Evolutionary conservation across 2,113 vertebrate species (phyloP).

Genomic region (Odontophorus gujanensis): DNA sequence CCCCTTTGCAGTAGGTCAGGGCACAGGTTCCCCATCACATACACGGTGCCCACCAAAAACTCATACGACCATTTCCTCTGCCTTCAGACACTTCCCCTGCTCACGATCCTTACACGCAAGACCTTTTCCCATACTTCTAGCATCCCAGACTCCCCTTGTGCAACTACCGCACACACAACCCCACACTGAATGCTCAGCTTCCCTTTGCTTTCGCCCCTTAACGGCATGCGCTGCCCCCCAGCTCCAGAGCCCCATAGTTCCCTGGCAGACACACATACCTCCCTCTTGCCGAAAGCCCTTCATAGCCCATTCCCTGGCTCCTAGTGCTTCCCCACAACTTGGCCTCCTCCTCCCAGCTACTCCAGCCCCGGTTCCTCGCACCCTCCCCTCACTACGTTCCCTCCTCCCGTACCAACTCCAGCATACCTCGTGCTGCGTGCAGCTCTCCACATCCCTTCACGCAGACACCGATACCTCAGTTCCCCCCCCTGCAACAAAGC

Average conservation of each 20-base stretch:
- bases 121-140: neutral
- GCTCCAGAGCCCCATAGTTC: neutral
- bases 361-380: neutral
- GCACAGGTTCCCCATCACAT: neutral
- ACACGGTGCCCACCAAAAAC: neutral
- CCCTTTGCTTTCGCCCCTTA: neutral
- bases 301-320: neutral
- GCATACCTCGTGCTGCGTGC: neutral
- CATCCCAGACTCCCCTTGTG: neutral
- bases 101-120: neutral
- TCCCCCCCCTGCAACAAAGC: neutral
- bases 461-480: neutral
- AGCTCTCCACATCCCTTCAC: neutral
- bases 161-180: neutral
- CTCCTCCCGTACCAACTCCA: neutral
- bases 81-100: neutral
- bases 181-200: neutral
- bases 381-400: neutral
- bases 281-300: neutral
- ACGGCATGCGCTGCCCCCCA: neutral
- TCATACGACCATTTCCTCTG: neutral
- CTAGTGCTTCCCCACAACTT: neutral
- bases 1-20: neutral
- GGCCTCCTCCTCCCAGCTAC: neutral
- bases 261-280: neutral